Evolutionary conservation across 2,797 vertebrate genomes (phyloP).

Genomic region (Eleutherodactylus coqui): DNA sequence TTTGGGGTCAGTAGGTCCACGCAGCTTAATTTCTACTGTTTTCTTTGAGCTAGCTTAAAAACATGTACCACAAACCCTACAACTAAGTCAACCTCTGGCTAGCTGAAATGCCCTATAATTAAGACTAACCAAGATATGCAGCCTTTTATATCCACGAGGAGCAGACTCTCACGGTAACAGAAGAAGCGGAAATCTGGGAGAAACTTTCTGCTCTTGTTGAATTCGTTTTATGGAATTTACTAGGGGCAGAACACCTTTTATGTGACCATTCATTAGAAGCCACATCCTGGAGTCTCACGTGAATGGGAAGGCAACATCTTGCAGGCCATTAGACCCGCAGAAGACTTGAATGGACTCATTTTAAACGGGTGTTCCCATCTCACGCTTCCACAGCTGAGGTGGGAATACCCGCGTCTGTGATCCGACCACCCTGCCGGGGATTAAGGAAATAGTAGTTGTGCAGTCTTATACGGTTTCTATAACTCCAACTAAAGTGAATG

Average conservation of each 20-base stretch:
- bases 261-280: too few species aligned
- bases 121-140: slow-evolving; percentile 36
- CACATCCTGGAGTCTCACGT: neutral
- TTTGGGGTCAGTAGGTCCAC: slow-evolving; percentile 13
- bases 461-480: too few species aligned
- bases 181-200: neutral
- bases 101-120: slow-evolving; percentile 29
- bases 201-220: neutral
- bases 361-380: too few species aligned
- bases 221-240: neutral
- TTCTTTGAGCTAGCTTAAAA: slow-evolving; percentile 18
- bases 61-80: slow-evolving; percentile 2
- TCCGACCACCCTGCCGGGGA: too few species aligned
- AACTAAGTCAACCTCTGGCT: neutral
- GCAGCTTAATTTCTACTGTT: slow-evolving; percentile 13
- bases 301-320: neutral
- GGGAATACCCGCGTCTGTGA: too few species aligned
- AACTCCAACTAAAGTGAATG: too few species aligned
- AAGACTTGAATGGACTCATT: neutral
- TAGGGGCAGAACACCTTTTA: neutral
- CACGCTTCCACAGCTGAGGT: too few species aligned
- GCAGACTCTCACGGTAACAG: neutral
- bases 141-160: neutral
- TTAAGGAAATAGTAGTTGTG: too few species aligned
- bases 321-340: neutral